Evolutionary conservation across 2,113 vertebrate genomes (phyloP).

Genomic region (Vulpes ferrilata): DNA sequence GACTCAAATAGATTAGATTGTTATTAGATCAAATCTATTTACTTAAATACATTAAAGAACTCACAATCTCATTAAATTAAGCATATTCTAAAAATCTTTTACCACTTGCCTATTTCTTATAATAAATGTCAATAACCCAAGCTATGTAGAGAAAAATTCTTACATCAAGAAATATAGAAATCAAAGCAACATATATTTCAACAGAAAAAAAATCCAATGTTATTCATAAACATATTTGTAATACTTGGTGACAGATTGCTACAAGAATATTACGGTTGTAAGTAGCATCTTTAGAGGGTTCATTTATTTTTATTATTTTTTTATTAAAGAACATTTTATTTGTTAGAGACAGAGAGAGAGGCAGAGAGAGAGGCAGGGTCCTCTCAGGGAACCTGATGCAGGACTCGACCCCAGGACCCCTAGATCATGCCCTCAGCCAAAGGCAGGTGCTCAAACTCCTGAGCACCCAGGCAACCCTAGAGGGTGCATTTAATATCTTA

Average conservation of each 20-base stretch:
- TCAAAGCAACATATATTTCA: background rate
- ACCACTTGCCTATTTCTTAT: background rate
- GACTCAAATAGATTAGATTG: constrained; percentile 54
- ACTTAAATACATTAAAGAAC: constrained; percentile 55
- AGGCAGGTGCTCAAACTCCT: too few species aligned
- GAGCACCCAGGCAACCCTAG: background rate
- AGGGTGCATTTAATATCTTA: background rate
- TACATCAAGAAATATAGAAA: background rate
- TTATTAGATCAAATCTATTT: constrained; percentile 47
- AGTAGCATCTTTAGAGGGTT: background rate
- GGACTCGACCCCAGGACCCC: too few species aligned
- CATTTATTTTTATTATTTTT: background rate
- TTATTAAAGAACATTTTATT: too few species aligned
- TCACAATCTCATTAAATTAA: constrained; percentile 14
- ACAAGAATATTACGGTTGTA: background rate
- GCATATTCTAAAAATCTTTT: background rate
- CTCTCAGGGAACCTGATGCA: too few species aligned
- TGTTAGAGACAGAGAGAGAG: too few species aligned
- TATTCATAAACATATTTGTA: background rate
- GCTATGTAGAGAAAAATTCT: background rate
- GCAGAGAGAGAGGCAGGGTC: too few species aligned
- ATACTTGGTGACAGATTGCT: background rate
- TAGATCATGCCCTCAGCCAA: too few species aligned
- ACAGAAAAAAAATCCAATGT: background rate
- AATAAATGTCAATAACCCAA: background rate